Percentiles rank a stretch among this genome's conserved stretches.
Conservation (phyloP, 1,140 invertebrate species). For the Pygmarrhopalites habei region DNA sequence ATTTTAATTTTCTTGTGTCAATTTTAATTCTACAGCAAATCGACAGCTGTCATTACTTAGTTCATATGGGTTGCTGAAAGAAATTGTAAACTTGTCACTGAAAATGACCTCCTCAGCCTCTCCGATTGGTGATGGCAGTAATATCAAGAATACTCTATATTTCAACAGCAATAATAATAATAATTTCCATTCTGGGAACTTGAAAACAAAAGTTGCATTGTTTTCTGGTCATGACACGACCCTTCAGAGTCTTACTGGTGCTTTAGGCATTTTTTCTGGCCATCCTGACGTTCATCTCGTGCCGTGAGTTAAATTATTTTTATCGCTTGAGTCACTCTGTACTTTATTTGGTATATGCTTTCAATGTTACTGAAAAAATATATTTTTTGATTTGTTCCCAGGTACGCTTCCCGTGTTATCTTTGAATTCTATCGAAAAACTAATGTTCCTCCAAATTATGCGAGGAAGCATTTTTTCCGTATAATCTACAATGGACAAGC, state of each 20-base stretch:
- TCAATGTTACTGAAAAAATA: no score
- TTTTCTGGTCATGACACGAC: conserved; percentile 90
- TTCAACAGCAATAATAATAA: neutral
- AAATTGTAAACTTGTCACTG: conserved; percentile 40
- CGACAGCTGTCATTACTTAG: conserved; percentile 40
- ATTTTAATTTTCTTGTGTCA: no score
- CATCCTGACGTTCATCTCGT: conserved; percentile 50
- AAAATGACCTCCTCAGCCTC: conserved; percentile 28
- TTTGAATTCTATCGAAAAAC: conserved; percentile 57
- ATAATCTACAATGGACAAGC: conserved; percentile 79
- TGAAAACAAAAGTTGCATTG: conserved; percentile 64
- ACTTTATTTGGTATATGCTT: no score
- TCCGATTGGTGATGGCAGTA: conserved; percentile 6
- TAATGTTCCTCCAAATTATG: conserved; percentile 39
- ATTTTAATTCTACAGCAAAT: no score
- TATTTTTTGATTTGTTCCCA: no score
- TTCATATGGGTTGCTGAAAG: conserved; percentile 44
- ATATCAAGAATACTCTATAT: conserved; percentile 8
- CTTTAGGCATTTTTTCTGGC: conserved; percentile 61
- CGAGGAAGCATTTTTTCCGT: conserved; percentile 68
- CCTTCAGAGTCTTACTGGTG: conserved; percentile 68
- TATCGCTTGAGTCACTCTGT: no score
- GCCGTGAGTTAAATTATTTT: no score
- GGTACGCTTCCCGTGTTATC: conserved; percentile 73
- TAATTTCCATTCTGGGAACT: no score